These are phyloP conservation scores for silkworm (Bombyx mori) DNA, from an alignment of 1,140 invertebrate species.

Conservation along the genomic window ASM3026992v2 NC_085121.1:11983501-11984000, in stretches of 20 bases:
- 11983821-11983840: slow-evolving; percentile 20
- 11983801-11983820: slow-evolving; percentile 26
- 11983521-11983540: slow-evolving; percentile 31
- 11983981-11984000: slow-evolving; percentile 26
- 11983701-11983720: slow-evolving; percentile 33
- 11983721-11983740: slow-evolving; percentile 18
- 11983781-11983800: slow-evolving; percentile 27
- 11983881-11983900: slow-evolving; percentile 6
- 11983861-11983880: slow-evolving; percentile 1
- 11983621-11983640: slow-evolving; percentile 30
- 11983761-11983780: slow-evolving; percentile 32
- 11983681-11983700: slow-evolving; percentile 24
- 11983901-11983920: slow-evolving; percentile 8
- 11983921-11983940: slow-evolving; percentile 22
- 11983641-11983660: slow-evolving; percentile 32
- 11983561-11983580: slow-evolving; percentile 38
- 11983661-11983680: slow-evolving; percentile 19
- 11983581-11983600: slow-evolving; percentile 20
- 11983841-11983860: slow-evolving; percentile 7
- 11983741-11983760: slow-evolving; percentile 38
- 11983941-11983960: slow-evolving; percentile 17
- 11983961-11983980: slow-evolving; percentile 15
- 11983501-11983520: slow-evolving; percentile 37
- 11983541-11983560: slow-evolving; percentile 37
- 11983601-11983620: slow-evolving; percentile 33